Evolutionary conservation across 1,140 invertebrate genomes (phyloP).

Genomic region (Drosophila chauvacae): DNA sequence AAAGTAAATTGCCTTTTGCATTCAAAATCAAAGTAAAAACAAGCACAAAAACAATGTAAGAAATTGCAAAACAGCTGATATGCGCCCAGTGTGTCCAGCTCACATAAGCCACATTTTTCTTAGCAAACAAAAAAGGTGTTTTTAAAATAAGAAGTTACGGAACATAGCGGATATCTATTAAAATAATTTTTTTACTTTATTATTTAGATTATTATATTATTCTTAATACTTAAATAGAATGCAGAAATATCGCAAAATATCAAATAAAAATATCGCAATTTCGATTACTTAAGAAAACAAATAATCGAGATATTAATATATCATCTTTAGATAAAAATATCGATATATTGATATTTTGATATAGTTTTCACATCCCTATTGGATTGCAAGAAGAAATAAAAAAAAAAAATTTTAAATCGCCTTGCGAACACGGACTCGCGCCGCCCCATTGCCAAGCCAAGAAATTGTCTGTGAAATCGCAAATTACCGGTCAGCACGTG

Average conservation of each 20-base stretch:
- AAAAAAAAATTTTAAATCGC: conserved; percentile 35
- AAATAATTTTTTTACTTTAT: too few species aligned
- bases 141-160: too few species aligned
- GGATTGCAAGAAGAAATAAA: conserved; percentile 41
- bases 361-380: conserved; percentile 6
- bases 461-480: conserved; percentile 57
- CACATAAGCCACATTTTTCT: neutral
- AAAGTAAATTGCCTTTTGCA: too few species aligned
- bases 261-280: too few species aligned
- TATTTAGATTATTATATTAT: too few species aligned
- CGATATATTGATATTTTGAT: too few species aligned
- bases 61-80: neutral
- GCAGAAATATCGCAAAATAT: too few species aligned
- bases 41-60: neutral
- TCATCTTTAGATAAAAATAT: too few species aligned
- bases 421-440: conserved; percentile 8
- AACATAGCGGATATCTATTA: too few species aligned
- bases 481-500: conserved; percentile 42
- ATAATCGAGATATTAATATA: too few species aligned
- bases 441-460: conserved; percentile 3
- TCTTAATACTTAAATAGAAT: too few species aligned
- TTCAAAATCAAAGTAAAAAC: neutral
- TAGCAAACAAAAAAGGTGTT: neutral
- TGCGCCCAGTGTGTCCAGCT: neutral
- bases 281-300: too few species aligned